These are phyloP conservation scores for Carassius carassius DNA, from an alignment of 2,113 vertebrate genomes.

Conservation along the genomic window DNA sequence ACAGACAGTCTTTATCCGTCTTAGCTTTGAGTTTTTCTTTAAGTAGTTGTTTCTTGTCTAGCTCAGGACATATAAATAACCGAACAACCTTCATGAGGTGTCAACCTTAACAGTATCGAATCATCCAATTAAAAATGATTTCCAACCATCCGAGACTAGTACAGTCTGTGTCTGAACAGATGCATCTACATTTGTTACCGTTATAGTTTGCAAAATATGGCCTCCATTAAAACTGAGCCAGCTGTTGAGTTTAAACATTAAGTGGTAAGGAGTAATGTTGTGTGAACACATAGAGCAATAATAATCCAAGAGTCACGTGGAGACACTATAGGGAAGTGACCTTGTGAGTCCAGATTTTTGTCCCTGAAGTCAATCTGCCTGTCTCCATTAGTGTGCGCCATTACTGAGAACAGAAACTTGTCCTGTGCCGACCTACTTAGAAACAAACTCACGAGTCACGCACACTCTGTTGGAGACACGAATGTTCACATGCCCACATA, in stretches of 20 bases:
- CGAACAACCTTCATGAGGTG: not conserved
- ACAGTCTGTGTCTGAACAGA: not conserved
- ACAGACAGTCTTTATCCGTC: too few relatives aligned
- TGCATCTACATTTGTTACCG: not conserved
- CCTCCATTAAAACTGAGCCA: not conserved
- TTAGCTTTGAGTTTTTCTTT: not conserved
- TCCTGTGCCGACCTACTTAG: slow-evolving; percentile 43
- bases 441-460: slow-evolving; percentile 34
- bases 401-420: slow-evolving; percentile 43
- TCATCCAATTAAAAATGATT: not conserved
- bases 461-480: not conserved
- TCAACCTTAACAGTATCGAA: not conserved
- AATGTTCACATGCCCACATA: slow-evolving; percentile 24
- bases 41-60: not conserved
- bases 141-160: too few relatives aligned
- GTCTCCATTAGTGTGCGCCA: slow-evolving; percentile 46
- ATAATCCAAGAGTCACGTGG: slow-evolving; percentile 21
- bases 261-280: not conserved
- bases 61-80: not conserved
- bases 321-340: not conserved
- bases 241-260: not conserved
- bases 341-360: not conserved
- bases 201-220: not conserved
- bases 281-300: not conserved
- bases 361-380: slow-evolving; percentile 38